Evolutionary conservation across 2,113 vertebrate genomes (phyloP).

Genomic region (Romanogobio albipinnatus): DNA sequence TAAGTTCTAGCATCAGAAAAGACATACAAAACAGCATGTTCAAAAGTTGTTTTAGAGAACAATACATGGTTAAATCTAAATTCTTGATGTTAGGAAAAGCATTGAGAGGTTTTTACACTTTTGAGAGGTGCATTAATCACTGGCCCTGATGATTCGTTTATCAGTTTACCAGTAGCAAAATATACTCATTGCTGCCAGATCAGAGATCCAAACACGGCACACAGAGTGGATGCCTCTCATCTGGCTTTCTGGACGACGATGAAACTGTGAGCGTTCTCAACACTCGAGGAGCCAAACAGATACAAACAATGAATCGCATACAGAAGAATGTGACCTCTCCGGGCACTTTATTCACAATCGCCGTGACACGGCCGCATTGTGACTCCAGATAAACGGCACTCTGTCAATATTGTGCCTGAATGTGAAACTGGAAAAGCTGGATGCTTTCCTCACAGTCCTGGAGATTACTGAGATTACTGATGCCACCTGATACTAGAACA

Average conservation of each 20-base stretch:
- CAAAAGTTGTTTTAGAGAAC: not conserved
- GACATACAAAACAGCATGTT: not conserved
- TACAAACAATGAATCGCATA: not conserved
- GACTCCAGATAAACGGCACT: constrained; percentile 60
- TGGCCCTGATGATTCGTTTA: not conserved
- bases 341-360: not conserved
- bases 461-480: constrained; percentile 64
- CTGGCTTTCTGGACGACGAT: constrained; percentile 19
- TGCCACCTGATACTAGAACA: constrained; percentile 53
- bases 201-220: not conserved
- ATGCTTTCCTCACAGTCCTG: no score
- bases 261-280: not conserved
- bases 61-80: not conserved
- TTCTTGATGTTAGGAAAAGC: not conserved
- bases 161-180: constrained; percentile 5
- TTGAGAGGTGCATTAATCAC: not conserved
- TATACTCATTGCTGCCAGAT: not conserved
- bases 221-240: not conserved
- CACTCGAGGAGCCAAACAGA: constrained; percentile 7
- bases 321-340: not conserved
- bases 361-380: constrained; percentile 62
- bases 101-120: not conserved
- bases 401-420: constrained; percentile 61
- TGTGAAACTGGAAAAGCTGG: constrained; percentile 45
- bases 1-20: not conserved